These are phyloP conservation scores for Euzophera pinguis DNA, from an alignment of 2,888 invertebrate genomes.

Conservation along the genomic window DNA sequence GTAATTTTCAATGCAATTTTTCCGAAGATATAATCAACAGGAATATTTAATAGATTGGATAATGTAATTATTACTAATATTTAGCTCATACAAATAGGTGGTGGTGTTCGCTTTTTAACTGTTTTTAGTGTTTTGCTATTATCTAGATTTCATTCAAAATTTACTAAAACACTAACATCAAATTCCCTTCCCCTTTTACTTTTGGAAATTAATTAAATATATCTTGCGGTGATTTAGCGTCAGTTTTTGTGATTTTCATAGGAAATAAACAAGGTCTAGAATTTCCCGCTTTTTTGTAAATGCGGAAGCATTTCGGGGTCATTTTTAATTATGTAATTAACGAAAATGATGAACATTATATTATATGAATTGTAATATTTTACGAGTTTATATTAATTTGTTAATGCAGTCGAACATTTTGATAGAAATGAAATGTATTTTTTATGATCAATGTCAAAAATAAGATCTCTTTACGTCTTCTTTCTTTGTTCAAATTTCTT, in stretches of 20 bases:
- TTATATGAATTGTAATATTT: background rate
- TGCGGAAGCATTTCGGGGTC: background rate
- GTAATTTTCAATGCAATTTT: too few species aligned
- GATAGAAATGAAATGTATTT: too few species aligned
- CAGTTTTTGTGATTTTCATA: background rate
- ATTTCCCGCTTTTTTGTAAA: background rate
- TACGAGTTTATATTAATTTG: too few species aligned
- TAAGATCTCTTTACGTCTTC: too few species aligned
- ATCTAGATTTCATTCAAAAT: background rate
- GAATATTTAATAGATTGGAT: too few species aligned
- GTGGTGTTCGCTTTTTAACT: background rate
- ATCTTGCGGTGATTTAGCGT: constrained; percentile 1
- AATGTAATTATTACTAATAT: constrained; percentile 2
- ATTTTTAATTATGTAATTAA: background rate
- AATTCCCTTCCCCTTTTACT: constrained; percentile 38
- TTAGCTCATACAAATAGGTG: background rate
- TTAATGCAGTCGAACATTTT: too few species aligned
- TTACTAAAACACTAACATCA: constrained; percentile 11
- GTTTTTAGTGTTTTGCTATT: background rate
- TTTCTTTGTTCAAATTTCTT: too few species aligned
- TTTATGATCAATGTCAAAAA: too few species aligned
- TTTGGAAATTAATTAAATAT: background rate
- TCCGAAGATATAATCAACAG: too few species aligned
- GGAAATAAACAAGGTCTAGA: background rate
- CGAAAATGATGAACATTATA: background rate